These are phyloP conservation scores for Solea solea DNA, from an alignment of 2,113 vertebrate genomes.

Conservation along the genomic window DNA sequence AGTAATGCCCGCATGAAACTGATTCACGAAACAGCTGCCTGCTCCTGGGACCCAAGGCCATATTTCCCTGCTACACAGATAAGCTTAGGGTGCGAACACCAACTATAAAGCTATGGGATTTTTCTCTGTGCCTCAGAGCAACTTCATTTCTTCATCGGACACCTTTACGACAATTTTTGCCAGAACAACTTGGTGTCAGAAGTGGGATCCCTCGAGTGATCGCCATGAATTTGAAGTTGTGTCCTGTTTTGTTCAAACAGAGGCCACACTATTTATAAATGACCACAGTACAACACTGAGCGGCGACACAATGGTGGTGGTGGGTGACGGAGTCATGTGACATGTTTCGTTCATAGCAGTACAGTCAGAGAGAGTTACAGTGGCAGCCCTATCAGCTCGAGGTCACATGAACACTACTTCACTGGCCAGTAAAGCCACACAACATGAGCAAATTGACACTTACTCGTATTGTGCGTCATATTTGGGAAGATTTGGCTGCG, in stretches of 20 bases:
- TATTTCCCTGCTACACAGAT: too few relatives aligned
- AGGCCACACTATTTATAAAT: conserved; percentile 12
- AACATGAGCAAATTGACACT: not conserved
- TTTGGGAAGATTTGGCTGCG: not conserved
- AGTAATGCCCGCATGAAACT: too few relatives aligned
- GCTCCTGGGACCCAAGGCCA: too few relatives aligned
- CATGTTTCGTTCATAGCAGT: conserved; percentile 36
- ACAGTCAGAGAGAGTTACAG: conserved; percentile 25
- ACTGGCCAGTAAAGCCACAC: conserved; percentile 1
- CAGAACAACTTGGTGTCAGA: too few relatives aligned
- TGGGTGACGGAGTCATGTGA: conserved; percentile 46
- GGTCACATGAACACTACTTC: conserved; percentile 3
- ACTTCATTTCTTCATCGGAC: too few relatives aligned
- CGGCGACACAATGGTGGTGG: not conserved
- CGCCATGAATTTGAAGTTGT: not conserved
- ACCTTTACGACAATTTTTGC: too few relatives aligned
- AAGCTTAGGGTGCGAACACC: too few relatives aligned
- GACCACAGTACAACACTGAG: conserved; percentile 1
- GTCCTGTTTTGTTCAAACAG: not conserved
- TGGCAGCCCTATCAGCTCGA: conserved; percentile 45
- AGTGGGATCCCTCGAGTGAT: too few relatives aligned
- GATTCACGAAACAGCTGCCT: too few relatives aligned
- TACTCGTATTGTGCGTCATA: conserved; percentile 13
- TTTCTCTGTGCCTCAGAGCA: too few relatives aligned
- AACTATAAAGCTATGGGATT: too few relatives aligned